Evolutionary conservation across 1,140 invertebrate species (phyloP).

Genomic region (Coelopa frigida): DNA sequence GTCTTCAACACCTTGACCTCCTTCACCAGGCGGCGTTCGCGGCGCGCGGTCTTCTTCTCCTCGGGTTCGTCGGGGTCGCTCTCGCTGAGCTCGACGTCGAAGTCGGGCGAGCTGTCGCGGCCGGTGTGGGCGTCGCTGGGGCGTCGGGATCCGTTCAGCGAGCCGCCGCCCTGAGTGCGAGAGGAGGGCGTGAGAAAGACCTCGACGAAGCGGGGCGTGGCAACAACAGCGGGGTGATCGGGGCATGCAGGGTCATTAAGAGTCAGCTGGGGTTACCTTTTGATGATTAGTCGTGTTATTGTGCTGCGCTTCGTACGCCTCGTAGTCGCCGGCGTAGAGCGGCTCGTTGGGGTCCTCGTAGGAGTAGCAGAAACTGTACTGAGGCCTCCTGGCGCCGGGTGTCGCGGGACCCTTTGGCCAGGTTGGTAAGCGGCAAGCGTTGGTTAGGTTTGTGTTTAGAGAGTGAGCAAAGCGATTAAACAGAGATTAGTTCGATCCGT

Average conservation of each 20-base stretch:
- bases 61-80: slow-evolving; percentile 64
- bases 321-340: too few relatives aligned
- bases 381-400: slow-evolving; percentile 35
- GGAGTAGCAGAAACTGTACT: slow-evolving; percentile 42
- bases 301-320: background rate
- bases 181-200: too few relatives aligned
- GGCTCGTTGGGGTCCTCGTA: slow-evolving; percentile 36
- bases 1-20: slow-evolving; percentile 68
- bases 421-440: too few relatives aligned
- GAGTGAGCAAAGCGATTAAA: too few relatives aligned
- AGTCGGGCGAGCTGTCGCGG: slow-evolving; percentile 42
- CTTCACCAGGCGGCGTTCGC: slow-evolving; percentile 53
- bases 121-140: slow-evolving; percentile 33
- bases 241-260: background rate
- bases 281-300: slow-evolving; percentile 3
- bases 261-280: slow-evolving; percentile 1
- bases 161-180: slow-evolving; percentile 29
- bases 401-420: slow-evolving; percentile 27
- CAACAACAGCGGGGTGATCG: too few relatives aligned
- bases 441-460: too few relatives aligned
- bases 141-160: slow-evolving; percentile 31
- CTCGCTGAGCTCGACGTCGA: slow-evolving; percentile 48
- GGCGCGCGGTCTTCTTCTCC: slow-evolving; percentile 57
- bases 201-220: too few relatives aligned
- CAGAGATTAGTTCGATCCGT: too few relatives aligned